These are phyloP conservation scores for Sphinx pinastri DNA, from an alignment of 2,888 invertebrate species.

Conservation along the genomic window DNA sequence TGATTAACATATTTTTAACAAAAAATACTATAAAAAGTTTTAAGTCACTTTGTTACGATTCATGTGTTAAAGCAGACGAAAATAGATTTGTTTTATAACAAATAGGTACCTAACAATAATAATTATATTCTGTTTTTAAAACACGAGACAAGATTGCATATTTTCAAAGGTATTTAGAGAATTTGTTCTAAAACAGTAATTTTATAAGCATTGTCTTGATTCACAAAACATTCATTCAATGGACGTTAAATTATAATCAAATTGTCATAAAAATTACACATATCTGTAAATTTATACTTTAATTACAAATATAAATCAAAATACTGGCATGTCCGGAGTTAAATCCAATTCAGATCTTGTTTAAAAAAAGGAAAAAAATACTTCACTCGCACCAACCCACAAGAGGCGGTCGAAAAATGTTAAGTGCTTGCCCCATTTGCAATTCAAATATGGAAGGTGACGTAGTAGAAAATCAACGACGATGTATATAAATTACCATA, in stretches of 20 bases:
- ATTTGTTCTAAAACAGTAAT: not conserved
- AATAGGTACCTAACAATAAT: no score
- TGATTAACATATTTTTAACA: no score
- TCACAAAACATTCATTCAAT: not conserved
- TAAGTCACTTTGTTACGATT: no score
- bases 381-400: constrained; percentile 50
- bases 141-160: no score
- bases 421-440: constrained; percentile 72
- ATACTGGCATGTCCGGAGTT: not conserved
- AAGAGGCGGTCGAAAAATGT: constrained; percentile 64
- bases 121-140: no score
- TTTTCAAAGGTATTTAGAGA: not conserved
- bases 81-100: no score
- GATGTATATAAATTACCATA: constrained; percentile 43
- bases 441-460: constrained; percentile 61
- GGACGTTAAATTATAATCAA: not conserved
- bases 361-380: constrained; percentile 42
- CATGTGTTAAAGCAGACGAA: no score
- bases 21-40: no score
- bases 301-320: constrained; percentile 13
- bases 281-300: constrained; percentile 2
- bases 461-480: constrained; percentile 71
- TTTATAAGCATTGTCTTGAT: not conserved
- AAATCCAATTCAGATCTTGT: constrained; percentile 9
- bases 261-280: not conserved